Evolutionary conservation across 1,140 invertebrate genomes (phyloP), one percentile per base, ranked within the genome.

Genomic region (Bombus confusus): DNA sequence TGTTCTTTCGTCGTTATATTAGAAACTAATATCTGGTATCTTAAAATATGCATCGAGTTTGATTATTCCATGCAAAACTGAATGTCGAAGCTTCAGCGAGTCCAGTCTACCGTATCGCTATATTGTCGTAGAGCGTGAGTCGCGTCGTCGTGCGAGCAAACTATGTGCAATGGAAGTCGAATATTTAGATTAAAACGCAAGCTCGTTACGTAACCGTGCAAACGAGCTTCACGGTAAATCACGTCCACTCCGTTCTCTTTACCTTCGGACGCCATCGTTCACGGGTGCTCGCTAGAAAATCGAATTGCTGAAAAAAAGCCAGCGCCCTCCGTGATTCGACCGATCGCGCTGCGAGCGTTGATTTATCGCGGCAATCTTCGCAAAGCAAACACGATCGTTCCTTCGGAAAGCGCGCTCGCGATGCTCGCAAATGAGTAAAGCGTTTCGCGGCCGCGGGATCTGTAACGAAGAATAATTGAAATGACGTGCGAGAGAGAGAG

Each of bases 391-490:
- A 8, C 3, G 28, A 62, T 62, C 59, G 59, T n/a, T 52, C 6
- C 75, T 59, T 79, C n/a, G 52, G 25, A 43, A 31, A 34, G 75
- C 68, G 37, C 59, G 52, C n/a, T 8, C 3, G 28, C 47, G 39
- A 59, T 81, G 76, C 57, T 74, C 34, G 76, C 83, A 74, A 89
- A 89, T 89, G 81, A 83, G 79, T 81, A 72, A 87, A 85, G 15
- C 66, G 68, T 64, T 80, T 52, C 68, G 39, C 41, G 78, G 77
- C 6, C 41, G 76, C 83, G 83, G 25, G 76, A 79, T 79, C 83
- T 62, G 76, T 85, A 85, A 85, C 76, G 83, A 85, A 85, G 83
- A 85, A 85, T 85, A 85, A 85, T 85, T 85, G 83, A 85, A 85
- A 80, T 28, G 57, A 57, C 68, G 59, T 28, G 59, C 25, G 52